These are phyloP conservation scores for Procambarus virginalis DNA, from an alignment of 1,140 invertebrate species.

Conservation along the genomic window DNA sequence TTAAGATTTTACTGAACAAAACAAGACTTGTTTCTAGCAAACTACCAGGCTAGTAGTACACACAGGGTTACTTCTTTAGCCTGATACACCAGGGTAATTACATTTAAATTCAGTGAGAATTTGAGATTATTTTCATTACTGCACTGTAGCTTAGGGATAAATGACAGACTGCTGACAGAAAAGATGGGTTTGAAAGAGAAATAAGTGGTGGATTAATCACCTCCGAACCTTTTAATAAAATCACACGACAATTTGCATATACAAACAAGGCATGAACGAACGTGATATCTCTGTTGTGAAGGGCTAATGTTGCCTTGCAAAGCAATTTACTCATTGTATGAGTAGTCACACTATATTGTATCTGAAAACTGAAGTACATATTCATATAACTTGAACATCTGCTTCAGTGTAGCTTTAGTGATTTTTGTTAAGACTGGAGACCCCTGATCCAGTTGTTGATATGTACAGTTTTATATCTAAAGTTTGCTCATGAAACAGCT, in stretches of 20 bases:
- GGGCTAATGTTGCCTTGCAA: neutral
- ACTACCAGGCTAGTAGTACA: neutral
- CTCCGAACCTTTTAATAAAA: neutral
- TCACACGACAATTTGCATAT: neutral
- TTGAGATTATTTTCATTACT: neutral
- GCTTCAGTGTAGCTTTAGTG: slow-evolving; percentile 2
- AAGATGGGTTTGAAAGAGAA: neutral
- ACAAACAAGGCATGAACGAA: neutral
- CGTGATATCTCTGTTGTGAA: neutral
- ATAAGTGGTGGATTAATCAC: neutral
- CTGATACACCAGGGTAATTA: neutral
- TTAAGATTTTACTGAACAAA: neutral
- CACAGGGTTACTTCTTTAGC: neutral
- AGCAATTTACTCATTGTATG: neutral
- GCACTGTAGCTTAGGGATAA: neutral
- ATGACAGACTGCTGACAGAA: neutral
- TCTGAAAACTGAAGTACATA: slow-evolving; percentile 7
- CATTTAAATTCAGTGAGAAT: neutral
- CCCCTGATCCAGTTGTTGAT: neutral
- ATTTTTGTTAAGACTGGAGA: slow-evolving; percentile 6
- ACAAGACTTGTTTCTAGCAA: neutral
- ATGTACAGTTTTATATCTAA: slow-evolving; percentile 19
- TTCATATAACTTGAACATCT: slow-evolving; percentile 6
- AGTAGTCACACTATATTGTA: neutral
- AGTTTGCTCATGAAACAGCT: slow-evolving; percentile 12